A percentile compares a stretch with the other conserved stretches of the same genome.
phyloP scores from a whole-genome alignment of 2,888 invertebrate species.

The Mamestra brassicae region DNA sequence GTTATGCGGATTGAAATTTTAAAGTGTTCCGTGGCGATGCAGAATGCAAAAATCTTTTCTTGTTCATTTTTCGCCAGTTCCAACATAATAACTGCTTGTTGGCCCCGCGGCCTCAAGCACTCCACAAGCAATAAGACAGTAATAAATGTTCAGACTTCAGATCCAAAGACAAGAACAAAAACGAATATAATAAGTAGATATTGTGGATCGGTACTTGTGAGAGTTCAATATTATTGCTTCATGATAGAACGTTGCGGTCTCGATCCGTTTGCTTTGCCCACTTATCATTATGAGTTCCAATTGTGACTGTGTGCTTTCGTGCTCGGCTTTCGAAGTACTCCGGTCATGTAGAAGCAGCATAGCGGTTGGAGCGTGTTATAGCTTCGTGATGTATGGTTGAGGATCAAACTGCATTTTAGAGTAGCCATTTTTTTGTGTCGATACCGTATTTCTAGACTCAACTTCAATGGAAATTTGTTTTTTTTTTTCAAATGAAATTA shows the following conservation, averaged over 20 bases:
- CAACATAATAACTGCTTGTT: slow-evolving; percentile 90
- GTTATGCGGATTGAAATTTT: slow-evolving; percentile 69
- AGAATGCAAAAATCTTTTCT: slow-evolving; percentile 82
- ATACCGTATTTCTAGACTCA: too few relatives aligned
- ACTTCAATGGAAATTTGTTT: too few relatives aligned
- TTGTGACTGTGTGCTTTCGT: slow-evolving; percentile 69
- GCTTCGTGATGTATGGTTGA: not conserved
- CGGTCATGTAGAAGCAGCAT: slow-evolving; percentile 41
- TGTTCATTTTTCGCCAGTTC: slow-evolving; percentile 87
- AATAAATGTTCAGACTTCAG: slow-evolving; percentile 89
- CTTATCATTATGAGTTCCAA: slow-evolving; percentile 74
- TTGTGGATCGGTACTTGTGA: slow-evolving; percentile 83
- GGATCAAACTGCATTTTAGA: not conserved
- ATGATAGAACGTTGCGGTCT: slow-evolving; percentile 74
- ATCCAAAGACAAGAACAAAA: slow-evolving; percentile 87
- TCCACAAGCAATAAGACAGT: slow-evolving; percentile 90
- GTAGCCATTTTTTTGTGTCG: not conserved
- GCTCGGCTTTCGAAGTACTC: slow-evolving; percentile 65
- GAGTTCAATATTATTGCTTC: slow-evolving; percentile 85
- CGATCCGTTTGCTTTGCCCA: slow-evolving; percentile 72
- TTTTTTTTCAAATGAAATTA: too few relatives aligned
- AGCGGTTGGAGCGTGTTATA: slow-evolving; percentile 9
- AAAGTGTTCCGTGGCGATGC: slow-evolving; percentile 75
- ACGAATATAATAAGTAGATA: slow-evolving; percentile 88
- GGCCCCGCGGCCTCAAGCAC: slow-evolving; percentile 84